Conservation (phyloP, 2,888 invertebrate species). For the Gymnoscelis rufifasciata region DNA sequence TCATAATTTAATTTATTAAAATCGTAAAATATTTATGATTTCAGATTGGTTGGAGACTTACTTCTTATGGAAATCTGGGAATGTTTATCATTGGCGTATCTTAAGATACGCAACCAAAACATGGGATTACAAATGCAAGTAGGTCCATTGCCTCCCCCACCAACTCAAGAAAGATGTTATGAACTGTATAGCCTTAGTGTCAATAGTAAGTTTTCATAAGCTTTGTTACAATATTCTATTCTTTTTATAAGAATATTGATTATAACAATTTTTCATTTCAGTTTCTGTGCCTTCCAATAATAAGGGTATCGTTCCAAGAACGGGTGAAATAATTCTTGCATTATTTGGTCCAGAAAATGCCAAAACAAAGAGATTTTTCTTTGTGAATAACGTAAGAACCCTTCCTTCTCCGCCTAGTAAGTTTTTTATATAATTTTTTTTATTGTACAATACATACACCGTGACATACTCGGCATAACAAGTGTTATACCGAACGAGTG, state of each 20-base stretch:
- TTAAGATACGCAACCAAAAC: constrained; percentile 40
- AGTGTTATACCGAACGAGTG: too few relatives aligned
- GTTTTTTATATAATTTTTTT: constrained; percentile 26
- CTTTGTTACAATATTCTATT: too few relatives aligned
- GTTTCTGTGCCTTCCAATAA: constrained; percentile 53
- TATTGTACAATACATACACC: too few relatives aligned
- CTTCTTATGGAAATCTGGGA: constrained; percentile 83
- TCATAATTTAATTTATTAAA: too few relatives aligned
- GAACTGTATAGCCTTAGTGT: constrained; percentile 58
- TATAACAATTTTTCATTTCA: constrained; percentile 34
- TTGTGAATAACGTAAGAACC: constrained; percentile 56
- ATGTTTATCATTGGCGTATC: constrained; percentile 57
- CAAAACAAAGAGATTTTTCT: constrained; percentile 54
- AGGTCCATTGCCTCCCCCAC: constrained; percentile 52
- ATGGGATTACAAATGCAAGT: constrained; percentile 49
- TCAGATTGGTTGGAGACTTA: constrained; percentile 75
- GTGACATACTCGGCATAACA: too few relatives aligned
- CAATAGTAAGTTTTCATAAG: constrained; percentile 44
- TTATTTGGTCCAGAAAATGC: constrained; percentile 51
- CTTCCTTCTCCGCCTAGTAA: constrained; percentile 60
- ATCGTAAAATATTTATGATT: constrained; percentile 30
- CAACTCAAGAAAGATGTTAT: constrained; percentile 47
- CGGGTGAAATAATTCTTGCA: constrained; percentile 59
- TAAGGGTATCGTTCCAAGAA: constrained; percentile 48
- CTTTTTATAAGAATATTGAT: background rate